Base-by-base conservation (phyloP, 2,797 vertebrate genomes). In the Characodon lateralis region DNA sequence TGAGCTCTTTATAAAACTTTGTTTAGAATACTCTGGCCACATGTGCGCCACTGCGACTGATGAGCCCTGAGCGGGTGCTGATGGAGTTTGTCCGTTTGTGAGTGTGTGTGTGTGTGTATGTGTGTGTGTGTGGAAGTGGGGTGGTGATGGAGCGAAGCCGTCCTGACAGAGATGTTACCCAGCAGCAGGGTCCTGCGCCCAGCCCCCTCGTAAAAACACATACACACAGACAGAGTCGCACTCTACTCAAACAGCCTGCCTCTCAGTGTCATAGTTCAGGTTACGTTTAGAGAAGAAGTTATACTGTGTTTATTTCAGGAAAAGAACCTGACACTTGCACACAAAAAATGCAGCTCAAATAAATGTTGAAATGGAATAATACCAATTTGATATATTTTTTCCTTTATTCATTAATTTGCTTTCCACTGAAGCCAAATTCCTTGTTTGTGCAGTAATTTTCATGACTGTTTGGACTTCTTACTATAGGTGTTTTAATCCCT, bases 1-100 rank as follows among this genome's bases (percentile, higher is more conserved):
- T 93, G 94, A 93, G 94, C 94, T 96, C 95, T 95, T 97, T 96
- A 97, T 96, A 97, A 95, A 95, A 96, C 96, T 96, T 96, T 96
- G 95, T 96, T 97, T 97, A 92, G 96, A 96, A 97, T 96, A 96
- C 95, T 96, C 95, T 88, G 87, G 93, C 93, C 95, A 95, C 96
- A 96, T 94, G 92, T 88, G 86, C 94, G 93, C 94, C 92, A 78
- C 93, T 95, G 95, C 96, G 95, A 96, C 92, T 89, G 93, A 96
- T 91, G 94, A 93, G 88, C 80, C 79, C 87, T 81, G 92, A 94
- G 88, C 94, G 96, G 93, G 90, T 95, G 79, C 85, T 95, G 89
- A 95, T 89, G 87, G 94, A 95, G 90, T n/a, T 69, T 69, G 5
- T 69, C 66, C 66, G 13, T 46, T 41, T 86, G 86, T 76, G 88